phyloP scores from a whole-genome alignment of 2,113 vertebrate species.

The Uria aalge region DNA sequence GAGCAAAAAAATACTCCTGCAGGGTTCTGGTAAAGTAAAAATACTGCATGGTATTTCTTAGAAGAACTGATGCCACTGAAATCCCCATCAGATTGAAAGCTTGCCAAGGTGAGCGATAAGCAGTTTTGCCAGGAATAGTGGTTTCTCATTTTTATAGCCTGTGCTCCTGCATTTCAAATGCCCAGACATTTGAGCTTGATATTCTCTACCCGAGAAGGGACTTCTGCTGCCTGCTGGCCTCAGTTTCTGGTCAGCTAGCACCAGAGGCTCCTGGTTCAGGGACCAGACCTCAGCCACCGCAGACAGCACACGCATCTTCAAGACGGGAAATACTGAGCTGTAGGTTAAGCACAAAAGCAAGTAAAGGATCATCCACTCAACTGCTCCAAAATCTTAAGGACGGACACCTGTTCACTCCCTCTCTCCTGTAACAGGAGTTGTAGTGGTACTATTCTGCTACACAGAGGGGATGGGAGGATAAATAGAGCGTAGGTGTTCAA shows the following conservation, averaged over 20 bases:
- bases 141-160: not conserved
- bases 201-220: not conserved
- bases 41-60: not conserved
- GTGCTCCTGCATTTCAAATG: not conserved
- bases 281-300: not conserved
- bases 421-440: too few species aligned
- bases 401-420: not conserved
- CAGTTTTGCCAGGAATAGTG: not conserved
- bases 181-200: not conserved
- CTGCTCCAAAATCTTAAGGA: not conserved
- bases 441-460: not conserved
- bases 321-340: not conserved
- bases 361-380: not conserved
- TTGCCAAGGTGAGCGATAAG: not conserved
- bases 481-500: accelerated
- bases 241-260: not conserved
- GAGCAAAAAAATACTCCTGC: not conserved
- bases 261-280: not conserved
- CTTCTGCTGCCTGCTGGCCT: not conserved
- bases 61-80: not conserved
- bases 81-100: not conserved
- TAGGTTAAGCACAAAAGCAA: not conserved
- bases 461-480: not conserved
- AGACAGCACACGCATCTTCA: accelerated
- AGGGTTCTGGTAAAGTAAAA: not conserved